Evolutionary conservation across 2,888 invertebrate genomes (phyloP).

Genomic region (Melitaea athalia): DNA sequence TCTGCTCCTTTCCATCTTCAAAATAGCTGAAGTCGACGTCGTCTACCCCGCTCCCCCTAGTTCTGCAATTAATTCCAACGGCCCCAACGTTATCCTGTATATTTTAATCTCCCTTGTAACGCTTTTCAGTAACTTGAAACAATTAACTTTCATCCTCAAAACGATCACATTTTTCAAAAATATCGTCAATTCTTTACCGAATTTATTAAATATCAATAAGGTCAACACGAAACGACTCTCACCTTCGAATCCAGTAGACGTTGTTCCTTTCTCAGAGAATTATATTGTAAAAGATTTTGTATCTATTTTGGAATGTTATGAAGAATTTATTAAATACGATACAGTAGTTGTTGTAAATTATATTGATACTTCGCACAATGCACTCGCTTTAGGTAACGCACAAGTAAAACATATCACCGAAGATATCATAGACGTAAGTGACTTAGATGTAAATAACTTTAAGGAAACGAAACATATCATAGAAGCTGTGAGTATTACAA

Average conservation of each 20-base stretch:
- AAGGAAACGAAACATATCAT: slow-evolving; percentile 79
- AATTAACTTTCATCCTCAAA: slow-evolving; percentile 45
- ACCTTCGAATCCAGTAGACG: slow-evolving; percentile 48
- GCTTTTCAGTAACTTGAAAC: slow-evolving; percentile 57
- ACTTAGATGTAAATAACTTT: slow-evolving; percentile 68
- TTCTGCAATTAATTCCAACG: slow-evolving; percentile 66
- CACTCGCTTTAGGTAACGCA: slow-evolving; percentile 77
- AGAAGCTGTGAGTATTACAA: slow-evolving; percentile 82
- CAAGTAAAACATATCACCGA: slow-evolving; percentile 61
- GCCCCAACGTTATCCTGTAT: slow-evolving; percentile 58
- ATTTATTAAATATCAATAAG: slow-evolving; percentile 62
- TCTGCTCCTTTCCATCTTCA: slow-evolving; percentile 93
- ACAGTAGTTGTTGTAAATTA: slow-evolving; percentile 64
- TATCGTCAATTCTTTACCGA: slow-evolving; percentile 69
- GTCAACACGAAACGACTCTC: slow-evolving; percentile 43
- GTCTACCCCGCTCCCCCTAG: slow-evolving; percentile 87
- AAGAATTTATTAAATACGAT: slow-evolving; percentile 67
- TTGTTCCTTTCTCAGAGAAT: slow-evolving; percentile 63
- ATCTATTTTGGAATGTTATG: slow-evolving; percentile 71
- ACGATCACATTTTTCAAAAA: slow-evolving; percentile 48
- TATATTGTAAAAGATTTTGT: slow-evolving; percentile 69
- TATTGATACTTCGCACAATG: slow-evolving; percentile 61
- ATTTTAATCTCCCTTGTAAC: slow-evolving; percentile 60
- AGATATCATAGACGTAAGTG: slow-evolving; percentile 57
- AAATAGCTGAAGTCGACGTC: slow-evolving; percentile 95